Evolutionary conservation across 2,888 invertebrate species (phyloP).

Genomic region (Caenorhabditis wallacei): DNA sequence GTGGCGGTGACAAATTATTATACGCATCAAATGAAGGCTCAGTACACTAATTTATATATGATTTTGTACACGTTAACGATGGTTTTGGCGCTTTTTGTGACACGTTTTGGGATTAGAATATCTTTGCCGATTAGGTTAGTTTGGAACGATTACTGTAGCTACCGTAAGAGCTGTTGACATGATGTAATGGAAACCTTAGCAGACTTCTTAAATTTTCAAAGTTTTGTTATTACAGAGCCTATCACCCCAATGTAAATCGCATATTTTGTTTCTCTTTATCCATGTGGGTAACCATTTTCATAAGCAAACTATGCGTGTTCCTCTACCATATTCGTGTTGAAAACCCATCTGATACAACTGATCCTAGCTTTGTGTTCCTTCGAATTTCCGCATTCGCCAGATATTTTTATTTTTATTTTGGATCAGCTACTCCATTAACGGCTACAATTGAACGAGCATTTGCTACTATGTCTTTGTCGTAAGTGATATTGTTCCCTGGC

Average conservation of each 20-base stretch:
- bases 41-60: constrained; percentile 2
- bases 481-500: not conserved
- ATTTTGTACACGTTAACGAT: not conserved
- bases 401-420: constrained; percentile 46
- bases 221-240: constrained; percentile 22
- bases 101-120: constrained; percentile 38
- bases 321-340: constrained; percentile 27
- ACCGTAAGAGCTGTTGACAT: too few relatives aligned
- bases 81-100: constrained; percentile 13
- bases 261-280: constrained; percentile 22
- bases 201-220: too few relatives aligned
- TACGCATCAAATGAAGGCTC: not conserved
- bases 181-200: too few relatives aligned
- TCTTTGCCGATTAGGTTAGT: constrained; percentile 25
- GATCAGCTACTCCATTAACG: constrained; percentile 29
- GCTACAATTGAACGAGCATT: constrained; percentile 40
- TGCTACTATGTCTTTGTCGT: constrained; percentile 32
- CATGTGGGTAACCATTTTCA: constrained; percentile 39
- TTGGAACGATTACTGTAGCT: not conserved
- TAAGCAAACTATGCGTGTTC: constrained; percentile 37
- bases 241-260: constrained; percentile 51
- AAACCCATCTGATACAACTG: not conserved
- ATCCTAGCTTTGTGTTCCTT: constrained; percentile 9
- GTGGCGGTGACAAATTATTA: constrained; percentile 19
- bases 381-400: constrained; percentile 32